A percentile compares a stretch with the other conserved stretches of the same genome.
Evolutionary conservation across 2,888 invertebrate species (phyloP).

Genomic region (Diaperis boleti): DNA sequence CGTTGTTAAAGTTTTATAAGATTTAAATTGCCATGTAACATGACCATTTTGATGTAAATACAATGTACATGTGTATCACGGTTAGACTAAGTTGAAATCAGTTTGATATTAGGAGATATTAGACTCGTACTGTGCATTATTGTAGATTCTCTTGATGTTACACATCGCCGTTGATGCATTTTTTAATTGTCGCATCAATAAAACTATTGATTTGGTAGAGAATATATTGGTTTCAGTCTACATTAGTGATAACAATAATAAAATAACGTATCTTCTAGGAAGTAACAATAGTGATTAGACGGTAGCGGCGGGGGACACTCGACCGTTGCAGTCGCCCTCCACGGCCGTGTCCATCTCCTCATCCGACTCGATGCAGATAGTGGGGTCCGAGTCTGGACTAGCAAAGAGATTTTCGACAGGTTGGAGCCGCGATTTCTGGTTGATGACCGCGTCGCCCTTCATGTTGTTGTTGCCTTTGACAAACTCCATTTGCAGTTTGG

Average conservation of each 20-base stretch:
- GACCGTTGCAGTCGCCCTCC: constrained; percentile 42
- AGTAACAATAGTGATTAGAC: background rate
- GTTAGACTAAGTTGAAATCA: constrained; percentile 6
- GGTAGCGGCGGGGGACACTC: background rate
- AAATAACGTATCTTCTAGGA: background rate
- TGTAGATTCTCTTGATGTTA: constrained; percentile 27
- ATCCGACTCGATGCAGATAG: constrained; percentile 52
- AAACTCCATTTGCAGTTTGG: constrained; percentile 54
- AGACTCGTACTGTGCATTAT: constrained; percentile 19
- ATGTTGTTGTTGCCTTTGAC: constrained; percentile 56
- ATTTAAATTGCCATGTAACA: constrained; percentile 32
- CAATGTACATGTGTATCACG: constrained; percentile 10
- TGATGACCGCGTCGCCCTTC: constrained; percentile 60
- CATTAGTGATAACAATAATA: background rate
- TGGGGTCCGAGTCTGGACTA: constrained; percentile 56
- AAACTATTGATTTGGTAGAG: constrained; percentile 30
- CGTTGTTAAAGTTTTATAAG: constrained; percentile 27
- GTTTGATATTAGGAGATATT: constrained; percentile 30
- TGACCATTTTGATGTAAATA: constrained; percentile 23
- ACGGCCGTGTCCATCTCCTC: constrained; percentile 55
- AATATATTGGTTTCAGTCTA: background rate
- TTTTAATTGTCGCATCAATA: constrained; percentile 33
- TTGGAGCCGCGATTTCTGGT: constrained; percentile 55
- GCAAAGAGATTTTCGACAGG: constrained; percentile 60
- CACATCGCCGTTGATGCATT: constrained; percentile 15